Base-by-base conservation (phyloP, 1,140 invertebrate species). In the Eriocheir sinensis region DNA sequence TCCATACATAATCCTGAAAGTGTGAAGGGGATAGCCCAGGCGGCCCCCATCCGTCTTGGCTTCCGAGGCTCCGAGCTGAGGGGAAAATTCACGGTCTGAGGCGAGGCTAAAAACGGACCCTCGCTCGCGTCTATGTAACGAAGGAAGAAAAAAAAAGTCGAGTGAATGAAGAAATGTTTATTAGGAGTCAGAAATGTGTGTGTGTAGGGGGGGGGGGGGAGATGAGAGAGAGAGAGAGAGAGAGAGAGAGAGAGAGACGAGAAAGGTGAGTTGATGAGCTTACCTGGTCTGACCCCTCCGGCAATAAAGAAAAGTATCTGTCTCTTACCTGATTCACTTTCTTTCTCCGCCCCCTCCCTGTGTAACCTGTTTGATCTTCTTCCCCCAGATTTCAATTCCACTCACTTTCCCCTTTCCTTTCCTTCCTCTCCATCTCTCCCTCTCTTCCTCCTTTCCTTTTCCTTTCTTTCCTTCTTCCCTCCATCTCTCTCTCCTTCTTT, bases 381-480 rank as follows among this genome's bases (percentile, higher is more conserved):
- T n/a, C n/a, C n/a, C n/a, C n/a, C 15, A 48, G 44, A 4, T 8
- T 48, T 48, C 32, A 8, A 6, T 81, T 34, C 27, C 83, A 12
- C 34, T 85, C 34, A 4, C 83, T 32, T 1, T 38, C 32, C 34
- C 32, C 34, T 12, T 81, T 41, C 27, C 44, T 30, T 44, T 6
- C 41, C 85, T 88, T 38, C 41, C 85, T 88, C 85, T 88, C 85
- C 41, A 34, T 88, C 85, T 88, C 85, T 88, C 85, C 41, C 85
- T 88, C 85, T 88, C 38, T 88, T 38, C 40, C 34, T 88, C 85
- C 79, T 81, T 88, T 40, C 21, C 85, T n/a, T 30, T 40, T 2
- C 53, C 88, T 27, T 44, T 53, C 27, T 32, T 27, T 53, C 41
- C 34, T 6, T 89, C n/a, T 89, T 88, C 85, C 21, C 85, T n/a